A percentile compares a stretch with the other conserved stretches of the same genome.
phyloP scores from a whole-genome alignment of 2,797 vertebrate genomes.

The Agapornis canus region DNA sequence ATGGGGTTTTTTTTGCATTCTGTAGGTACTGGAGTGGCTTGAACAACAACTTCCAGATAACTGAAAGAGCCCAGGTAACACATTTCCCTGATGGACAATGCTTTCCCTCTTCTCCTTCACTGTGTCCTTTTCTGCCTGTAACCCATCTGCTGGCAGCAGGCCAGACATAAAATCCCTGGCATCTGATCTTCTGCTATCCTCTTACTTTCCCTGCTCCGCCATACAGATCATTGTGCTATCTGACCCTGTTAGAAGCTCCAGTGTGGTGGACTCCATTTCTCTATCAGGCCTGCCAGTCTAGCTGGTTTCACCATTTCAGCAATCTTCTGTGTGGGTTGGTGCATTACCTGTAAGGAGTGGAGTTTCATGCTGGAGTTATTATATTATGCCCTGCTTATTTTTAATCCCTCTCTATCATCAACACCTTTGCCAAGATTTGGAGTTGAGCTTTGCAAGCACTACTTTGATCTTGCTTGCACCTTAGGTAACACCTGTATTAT shows the following conservation, averaged over 20 bases:
- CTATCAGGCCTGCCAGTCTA: conserved; percentile 15
- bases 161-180: background rate
- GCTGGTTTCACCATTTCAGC: conserved; percentile 44
- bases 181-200: conserved; percentile 7
- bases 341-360: background rate
- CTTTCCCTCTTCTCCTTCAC: background rate
- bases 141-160: background rate
- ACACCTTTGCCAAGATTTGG: conserved; percentile 17
- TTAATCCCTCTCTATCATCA: conserved; percentile 40
- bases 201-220: conserved; percentile 1
- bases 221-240: background rate
- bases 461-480: conserved; percentile 33
- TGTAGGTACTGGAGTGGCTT: background rate
- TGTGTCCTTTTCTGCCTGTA: background rate
- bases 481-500: background rate
- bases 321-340: background rate
- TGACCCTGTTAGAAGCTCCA: conserved; percentile 11
- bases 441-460: background rate
- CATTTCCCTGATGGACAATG: background rate
- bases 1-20: background rate
- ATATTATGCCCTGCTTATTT: conserved; percentile 29
- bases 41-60: background rate
- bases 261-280: background rate
- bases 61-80: background rate
- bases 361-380: conserved; percentile 31